Evolutionary conservation across 64 coral and sea anemone genomes (phyloP), one percentile per base, ranked within the genome.

Genomic region (Stylophora pistillata): DNA sequence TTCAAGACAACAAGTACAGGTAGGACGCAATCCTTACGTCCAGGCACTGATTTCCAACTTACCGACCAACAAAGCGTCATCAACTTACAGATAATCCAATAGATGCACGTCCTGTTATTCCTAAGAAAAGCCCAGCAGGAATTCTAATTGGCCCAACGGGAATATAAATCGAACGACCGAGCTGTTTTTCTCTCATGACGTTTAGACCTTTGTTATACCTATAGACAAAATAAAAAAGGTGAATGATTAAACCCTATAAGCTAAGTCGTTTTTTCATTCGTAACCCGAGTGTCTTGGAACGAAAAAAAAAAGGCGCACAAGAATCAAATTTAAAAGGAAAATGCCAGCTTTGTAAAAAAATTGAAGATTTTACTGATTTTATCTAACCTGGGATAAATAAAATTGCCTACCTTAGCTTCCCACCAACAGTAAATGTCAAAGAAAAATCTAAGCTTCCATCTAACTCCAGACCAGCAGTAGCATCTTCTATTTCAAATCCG

Each of bases 401-500:
- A 16, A 16, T 14, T 61, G n/a, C 78, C 61, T 23, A 81, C 78
- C 78, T 81, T 64, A 81, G 41, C 12, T 81, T 17, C 60, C 58
- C 58, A 64, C 15, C 15, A 20, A 81, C 37, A 62, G 9, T 81
- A 13, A 81, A 37, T 58, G 61, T 58, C 29, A 62, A 37, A 34
- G 78, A 31, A 15, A 58, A 64, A 31, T 81, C 78, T 18, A 81
- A 9, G 56, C 17, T 63, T 37, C 78, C 78, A 20, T 81, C 55
- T 81, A 81, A 30, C 78, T 61, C 30, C 23, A 81, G 64, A 28
- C 78, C 78, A 17, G 60, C 30, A 34, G 78, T 12, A 29, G 57
- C 78, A 15, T 81, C 78, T 18, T 81, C 20, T 17, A 81, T 31
- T 81, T 14, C 56, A 20, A n/a, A 65, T 81, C 78, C 78, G 16